Conservation (phyloP, 2,888 invertebrate genomes). For the Encarsia formosa region DNA sequence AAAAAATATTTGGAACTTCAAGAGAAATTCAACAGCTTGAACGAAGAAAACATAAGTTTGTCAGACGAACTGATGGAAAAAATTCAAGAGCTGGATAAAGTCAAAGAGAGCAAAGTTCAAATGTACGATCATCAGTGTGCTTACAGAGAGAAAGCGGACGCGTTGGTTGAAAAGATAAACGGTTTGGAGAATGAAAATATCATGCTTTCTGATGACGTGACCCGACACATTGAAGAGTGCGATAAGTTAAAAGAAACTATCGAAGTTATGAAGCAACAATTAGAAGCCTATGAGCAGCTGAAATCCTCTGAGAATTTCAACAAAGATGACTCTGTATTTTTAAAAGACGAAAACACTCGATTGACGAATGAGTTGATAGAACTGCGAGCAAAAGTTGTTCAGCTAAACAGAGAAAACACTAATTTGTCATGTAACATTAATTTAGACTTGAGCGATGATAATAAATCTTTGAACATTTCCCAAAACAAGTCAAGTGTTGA, state of each 20-base stretch:
- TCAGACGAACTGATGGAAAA: slow-evolving; percentile 60
- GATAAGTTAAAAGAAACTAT: slow-evolving; percentile 35
- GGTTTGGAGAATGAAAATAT: slow-evolving; percentile 34
- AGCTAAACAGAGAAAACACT: slow-evolving; percentile 32
- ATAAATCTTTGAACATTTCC: neutral
- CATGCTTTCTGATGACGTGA: slow-evolving; percentile 38
- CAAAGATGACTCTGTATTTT: slow-evolving; percentile 2
- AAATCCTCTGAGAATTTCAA: neutral
- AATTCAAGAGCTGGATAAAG: slow-evolving; percentile 48
- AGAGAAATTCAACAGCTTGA: slow-evolving; percentile 33
- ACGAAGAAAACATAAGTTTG: slow-evolving; percentile 45
- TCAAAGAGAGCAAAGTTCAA: slow-evolving; percentile 35
- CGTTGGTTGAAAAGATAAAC: slow-evolving; percentile 28
- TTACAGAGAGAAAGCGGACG: slow-evolving; percentile 32
- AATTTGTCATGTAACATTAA: slow-evolving; percentile 29
- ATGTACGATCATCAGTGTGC: slow-evolving; percentile 38
- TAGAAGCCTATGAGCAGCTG: slow-evolving; percentile 20
- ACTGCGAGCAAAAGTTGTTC: slow-evolving; percentile 29
- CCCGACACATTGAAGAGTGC: slow-evolving; percentile 40
- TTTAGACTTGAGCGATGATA: slow-evolving; percentile 10
- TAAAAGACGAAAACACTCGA: slow-evolving; percentile 28
- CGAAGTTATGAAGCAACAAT: slow-evolving; percentile 30
- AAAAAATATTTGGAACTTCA: slow-evolving; percentile 27
- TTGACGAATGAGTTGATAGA: slow-evolving; percentile 32
- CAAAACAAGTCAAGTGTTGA: neutral